These are phyloP conservation scores for Chloromyia formosa DNA, from an alignment of 2,888 invertebrate species.

Conservation along the genomic window DNA sequence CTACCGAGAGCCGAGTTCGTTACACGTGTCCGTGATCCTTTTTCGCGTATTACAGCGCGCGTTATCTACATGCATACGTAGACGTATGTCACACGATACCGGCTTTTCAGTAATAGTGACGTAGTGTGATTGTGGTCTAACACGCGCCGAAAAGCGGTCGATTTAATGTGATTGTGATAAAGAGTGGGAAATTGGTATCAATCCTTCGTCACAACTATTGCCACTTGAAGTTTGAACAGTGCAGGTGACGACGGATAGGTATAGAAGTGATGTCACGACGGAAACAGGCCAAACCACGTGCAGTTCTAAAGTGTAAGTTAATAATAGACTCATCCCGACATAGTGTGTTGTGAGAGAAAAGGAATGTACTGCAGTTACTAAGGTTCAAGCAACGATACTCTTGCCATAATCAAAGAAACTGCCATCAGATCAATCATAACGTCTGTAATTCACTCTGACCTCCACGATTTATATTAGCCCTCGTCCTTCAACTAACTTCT, in stretches of 20 bases:
- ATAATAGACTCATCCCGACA: neutral
- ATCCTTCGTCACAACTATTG: neutral
- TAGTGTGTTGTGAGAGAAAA: neutral
- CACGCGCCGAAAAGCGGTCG: slow-evolving; percentile 26
- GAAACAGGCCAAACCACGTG: slow-evolving; percentile 77
- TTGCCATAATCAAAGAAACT: neutral
- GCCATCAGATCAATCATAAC: neutral
- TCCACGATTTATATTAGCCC: neutral
- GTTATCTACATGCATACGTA: neutral
- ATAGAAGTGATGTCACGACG: slow-evolving; percentile 70
- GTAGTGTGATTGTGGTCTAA: neutral
- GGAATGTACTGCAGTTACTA: neutral
- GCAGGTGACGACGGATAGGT: neutral
- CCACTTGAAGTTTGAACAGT: neutral
- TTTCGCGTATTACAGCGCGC: slow-evolving; percentile 1
- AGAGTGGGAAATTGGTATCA: neutral
- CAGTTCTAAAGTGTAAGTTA: slow-evolving; percentile 61
- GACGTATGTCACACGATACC: slow-evolving; percentile 23
- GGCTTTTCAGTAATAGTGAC: slow-evolving; percentile 34
- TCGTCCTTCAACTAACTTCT: slow-evolving; percentile 5
- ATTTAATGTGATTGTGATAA: slow-evolving; percentile 11
- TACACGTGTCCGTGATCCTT: slow-evolving; percentile 43
- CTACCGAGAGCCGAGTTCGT: slow-evolving; percentile 35
- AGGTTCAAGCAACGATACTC: neutral
- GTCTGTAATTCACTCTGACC: neutral